phyloP scores from a whole-genome alignment of 2,888 invertebrate genomes.

The Thecocarcelia acutangulata region DNA sequence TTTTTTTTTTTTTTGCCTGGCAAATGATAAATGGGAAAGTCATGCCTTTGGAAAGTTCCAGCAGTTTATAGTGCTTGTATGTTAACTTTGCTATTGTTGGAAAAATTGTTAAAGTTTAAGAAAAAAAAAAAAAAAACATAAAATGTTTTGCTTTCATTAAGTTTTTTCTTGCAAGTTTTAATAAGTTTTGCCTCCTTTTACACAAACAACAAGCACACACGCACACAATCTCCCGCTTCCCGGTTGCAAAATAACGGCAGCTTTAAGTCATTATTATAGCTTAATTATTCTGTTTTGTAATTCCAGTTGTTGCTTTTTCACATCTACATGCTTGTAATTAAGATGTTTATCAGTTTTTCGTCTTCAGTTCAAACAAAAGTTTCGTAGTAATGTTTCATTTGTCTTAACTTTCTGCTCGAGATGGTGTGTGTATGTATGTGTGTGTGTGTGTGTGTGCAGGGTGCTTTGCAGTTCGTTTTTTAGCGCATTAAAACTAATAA shows the following conservation, averaged over 20 bases:
- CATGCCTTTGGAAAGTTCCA: slow-evolving; percentile 48
- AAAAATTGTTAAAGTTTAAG: not conserved
- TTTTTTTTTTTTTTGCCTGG: slow-evolving; percentile 9
- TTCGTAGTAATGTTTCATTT: slow-evolving; percentile 44
- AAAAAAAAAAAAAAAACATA: not conserved
- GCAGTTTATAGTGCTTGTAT: slow-evolving; percentile 22
- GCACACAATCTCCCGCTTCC: slow-evolving; percentile 7
- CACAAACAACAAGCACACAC: not conserved
- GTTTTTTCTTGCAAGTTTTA: slow-evolving; percentile 16
- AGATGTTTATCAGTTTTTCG: slow-evolving; percentile 70
- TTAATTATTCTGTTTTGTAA: not conserved
- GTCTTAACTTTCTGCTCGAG: slow-evolving; percentile 8
- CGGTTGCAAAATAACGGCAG: not conserved
- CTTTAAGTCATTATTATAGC: slow-evolving; percentile 45
- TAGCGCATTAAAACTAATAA: slow-evolving; percentile 27
- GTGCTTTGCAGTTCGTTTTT: slow-evolving; percentile 32
- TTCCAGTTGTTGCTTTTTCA: slow-evolving; percentile 21
- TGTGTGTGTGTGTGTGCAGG: not conserved
- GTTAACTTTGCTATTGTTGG: slow-evolving; percentile 50
- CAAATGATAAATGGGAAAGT: slow-evolving; percentile 53
- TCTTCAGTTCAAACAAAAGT: slow-evolving; percentile 58
- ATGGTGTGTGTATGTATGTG: not conserved
- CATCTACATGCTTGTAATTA: slow-evolving; percentile 65
- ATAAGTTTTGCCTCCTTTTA: slow-evolving; percentile 36
- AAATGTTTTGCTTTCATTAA: slow-evolving; percentile 29